phyloP scores from a whole-genome alignment of 2,888 invertebrate genomes.

The Mactromeris polynyma region DNA sequence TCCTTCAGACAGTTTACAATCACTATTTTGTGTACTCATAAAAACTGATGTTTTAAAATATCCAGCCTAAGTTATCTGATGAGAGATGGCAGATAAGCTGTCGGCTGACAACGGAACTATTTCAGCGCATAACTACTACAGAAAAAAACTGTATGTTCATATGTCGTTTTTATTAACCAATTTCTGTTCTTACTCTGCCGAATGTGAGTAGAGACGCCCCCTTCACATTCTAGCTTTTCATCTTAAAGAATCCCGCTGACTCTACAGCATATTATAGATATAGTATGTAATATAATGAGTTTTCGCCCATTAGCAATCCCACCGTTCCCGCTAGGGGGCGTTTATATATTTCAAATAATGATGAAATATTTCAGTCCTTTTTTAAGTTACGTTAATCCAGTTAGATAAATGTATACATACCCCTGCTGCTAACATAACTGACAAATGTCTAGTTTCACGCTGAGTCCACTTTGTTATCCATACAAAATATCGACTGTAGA shows the following conservation, averaged over 20 bases:
- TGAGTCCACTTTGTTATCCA: slow-evolving; percentile 16
- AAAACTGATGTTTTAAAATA: slow-evolving; percentile 6
- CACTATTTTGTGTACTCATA: not conserved
- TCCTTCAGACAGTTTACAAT: not conserved
- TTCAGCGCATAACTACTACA: slow-evolving; percentile 12
- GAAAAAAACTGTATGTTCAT: not conserved
- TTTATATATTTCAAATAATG: slow-evolving; percentile 34
- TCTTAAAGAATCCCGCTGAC: slow-evolving; percentile 20
- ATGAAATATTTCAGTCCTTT: slow-evolving; percentile 18
- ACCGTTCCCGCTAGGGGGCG: slow-evolving; percentile 32
- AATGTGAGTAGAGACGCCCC: slow-evolving; percentile 27
- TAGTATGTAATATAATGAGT: slow-evolving; percentile 31
- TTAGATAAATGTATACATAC: slow-evolving; percentile 21
- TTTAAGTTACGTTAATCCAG: slow-evolving; percentile 22
- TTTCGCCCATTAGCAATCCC: slow-evolving; percentile 34
- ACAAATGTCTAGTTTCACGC: slow-evolving; percentile 34
- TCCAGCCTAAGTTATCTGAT: not conserved
- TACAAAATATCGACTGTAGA: not conserved
- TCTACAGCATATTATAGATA: slow-evolving; percentile 27
- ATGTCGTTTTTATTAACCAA: slow-evolving; percentile 22
- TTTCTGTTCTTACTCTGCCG: slow-evolving; percentile 26
- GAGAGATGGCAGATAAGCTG: not conserved
- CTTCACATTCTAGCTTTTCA: slow-evolving; percentile 32
- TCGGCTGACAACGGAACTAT: slow-evolving; percentile 10
- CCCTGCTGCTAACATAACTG: slow-evolving; percentile 26